Base-by-base conservation (phyloP, 2,797 vertebrate genomes). In the Gastrophryne carolinensis region DNA sequence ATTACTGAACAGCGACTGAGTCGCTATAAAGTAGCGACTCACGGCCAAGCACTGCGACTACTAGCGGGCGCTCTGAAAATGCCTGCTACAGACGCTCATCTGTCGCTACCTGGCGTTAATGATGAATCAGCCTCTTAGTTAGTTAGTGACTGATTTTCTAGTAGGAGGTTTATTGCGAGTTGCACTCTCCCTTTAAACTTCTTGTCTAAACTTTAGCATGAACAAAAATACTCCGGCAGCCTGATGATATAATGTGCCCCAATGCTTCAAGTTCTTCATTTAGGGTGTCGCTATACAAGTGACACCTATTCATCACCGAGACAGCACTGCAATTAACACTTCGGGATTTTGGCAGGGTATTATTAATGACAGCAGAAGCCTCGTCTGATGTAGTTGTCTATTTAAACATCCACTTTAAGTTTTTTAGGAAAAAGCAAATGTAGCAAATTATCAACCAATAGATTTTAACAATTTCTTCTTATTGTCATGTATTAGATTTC, bases 301-400 rank as follows among this genome's bases (percentile, higher is more conserved):
- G 69, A 34, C 69, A 71, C 39, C 19, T 62, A 61, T 61, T 61
- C 29, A 30, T 62, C 56, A 35, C 30, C 52, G 41, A 35, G 44
- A 27, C 34, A 27, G 57, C 58, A 26, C 10, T 17, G 69, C 30
- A 72, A 72, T 72, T 72, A 72, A 39, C 23, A 52, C 57, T 21
- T 61, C 29, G 37, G 61, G 26, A 62, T 9, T 26, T n/a, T 72
- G 57, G 32, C 69, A 72, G 69, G 13, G 21, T 62, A 62, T 62
- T 61, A 62, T 72, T 72, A 72, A 50, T 49, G 44, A 72, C 27
- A 52, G 8, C 15, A 37, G 39, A 35, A 24, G 19, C 34, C 10
- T 50, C 1, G 4, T 62, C 27, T 47, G 9, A 72, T 57, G 13
- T 24, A 24, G 50, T 26, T 54, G 50, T 39, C 44, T 35, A 29